phyloP scores from a whole-genome alignment of 2,797 vertebrate species.

The Hyperoplus immaculatus region DNA sequence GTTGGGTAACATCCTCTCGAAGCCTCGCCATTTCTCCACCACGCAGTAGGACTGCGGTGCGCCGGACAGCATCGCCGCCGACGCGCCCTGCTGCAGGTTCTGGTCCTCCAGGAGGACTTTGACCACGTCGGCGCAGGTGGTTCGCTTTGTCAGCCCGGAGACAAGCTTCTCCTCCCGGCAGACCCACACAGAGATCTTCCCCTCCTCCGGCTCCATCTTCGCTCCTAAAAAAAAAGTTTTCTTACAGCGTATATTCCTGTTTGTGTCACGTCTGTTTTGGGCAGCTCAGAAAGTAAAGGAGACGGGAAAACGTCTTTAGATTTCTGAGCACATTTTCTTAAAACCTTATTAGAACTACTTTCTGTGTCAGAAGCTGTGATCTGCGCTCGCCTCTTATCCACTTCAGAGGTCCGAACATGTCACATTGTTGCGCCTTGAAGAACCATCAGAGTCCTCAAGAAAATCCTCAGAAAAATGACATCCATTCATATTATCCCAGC shows the following conservation, averaged over 20 bases:
- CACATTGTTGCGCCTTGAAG: neutral
- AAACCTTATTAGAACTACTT: neutral
- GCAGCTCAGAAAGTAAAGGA: neutral
- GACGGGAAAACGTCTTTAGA: neutral
- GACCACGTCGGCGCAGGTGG: conserved; percentile 95
- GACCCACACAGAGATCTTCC: conserved; percentile 95
- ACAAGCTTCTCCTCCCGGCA: conserved; percentile 97
- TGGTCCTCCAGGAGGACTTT: conserved; percentile 92
- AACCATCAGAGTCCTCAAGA: neutral
- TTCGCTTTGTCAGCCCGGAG: conserved; percentile 92
- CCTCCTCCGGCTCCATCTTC: conserved; percentile 90
- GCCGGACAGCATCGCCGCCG: conserved; percentile 88
- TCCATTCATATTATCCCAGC: conserved; percentile 11
- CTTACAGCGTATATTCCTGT: neutral
- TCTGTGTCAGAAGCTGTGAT: neutral
- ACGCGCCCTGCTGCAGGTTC: conserved; percentile 81
- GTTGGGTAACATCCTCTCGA: conserved; percentile 94
- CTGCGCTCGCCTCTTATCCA: neutral
- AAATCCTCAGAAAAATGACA: neutral
- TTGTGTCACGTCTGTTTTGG: neutral
- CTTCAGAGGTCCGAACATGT: neutral
- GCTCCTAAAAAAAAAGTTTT: conserved; percentile 29
- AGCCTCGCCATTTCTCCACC: conserved; percentile 98
- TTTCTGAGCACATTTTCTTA: neutral
- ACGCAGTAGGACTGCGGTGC: conserved; percentile 92